Evolutionary conservation across 1,140 invertebrate species (phyloP).

Genomic region (Zophobas morio): DNA sequence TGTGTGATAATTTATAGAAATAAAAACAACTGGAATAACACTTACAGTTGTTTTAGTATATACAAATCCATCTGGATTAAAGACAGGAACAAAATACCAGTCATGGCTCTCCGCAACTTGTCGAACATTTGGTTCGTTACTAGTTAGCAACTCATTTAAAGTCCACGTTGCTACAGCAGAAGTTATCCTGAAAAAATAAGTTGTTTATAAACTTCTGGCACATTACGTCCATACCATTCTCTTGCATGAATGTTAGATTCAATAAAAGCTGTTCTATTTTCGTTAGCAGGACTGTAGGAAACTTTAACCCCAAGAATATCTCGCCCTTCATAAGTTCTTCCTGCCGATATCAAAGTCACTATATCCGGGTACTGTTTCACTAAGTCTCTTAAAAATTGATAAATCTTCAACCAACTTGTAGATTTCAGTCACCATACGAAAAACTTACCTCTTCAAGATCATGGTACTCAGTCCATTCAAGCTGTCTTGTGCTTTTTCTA

Average conservation of each 20-base stretch:
- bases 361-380: constrained; percentile 66
- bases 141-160: constrained; percentile 74
- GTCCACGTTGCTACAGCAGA: constrained; percentile 80
- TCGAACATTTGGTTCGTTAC: constrained; percentile 68
- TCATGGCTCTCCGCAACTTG: constrained; percentile 73
- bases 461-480: constrained; percentile 71
- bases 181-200: constrained; percentile 70
- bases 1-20: no score
- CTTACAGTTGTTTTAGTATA: constrained; percentile 76
- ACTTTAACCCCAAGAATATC: constrained; percentile 76
- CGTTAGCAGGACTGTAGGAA: constrained; percentile 67
- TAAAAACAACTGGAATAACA: background rate
- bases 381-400: background rate
- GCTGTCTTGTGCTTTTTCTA: constrained; percentile 51
- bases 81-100: constrained; percentile 80
- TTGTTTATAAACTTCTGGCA: background rate
- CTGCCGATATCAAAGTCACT: constrained; percentile 70
- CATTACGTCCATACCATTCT: constrained; percentile 72
- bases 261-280: constrained; percentile 65
- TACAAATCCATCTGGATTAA: constrained; percentile 87
- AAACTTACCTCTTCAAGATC: constrained; percentile 61
- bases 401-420: background rate
- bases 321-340: constrained; percentile 73
- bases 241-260: constrained; percentile 77
- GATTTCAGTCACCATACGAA: background rate